Percentiles rank a stretch among this genome's conserved stretches.
These are phyloP conservation scores for Ceuthmochares aereus DNA, from an alignment of 2,113 vertebrate species.

Conservation along the genomic window DNA sequence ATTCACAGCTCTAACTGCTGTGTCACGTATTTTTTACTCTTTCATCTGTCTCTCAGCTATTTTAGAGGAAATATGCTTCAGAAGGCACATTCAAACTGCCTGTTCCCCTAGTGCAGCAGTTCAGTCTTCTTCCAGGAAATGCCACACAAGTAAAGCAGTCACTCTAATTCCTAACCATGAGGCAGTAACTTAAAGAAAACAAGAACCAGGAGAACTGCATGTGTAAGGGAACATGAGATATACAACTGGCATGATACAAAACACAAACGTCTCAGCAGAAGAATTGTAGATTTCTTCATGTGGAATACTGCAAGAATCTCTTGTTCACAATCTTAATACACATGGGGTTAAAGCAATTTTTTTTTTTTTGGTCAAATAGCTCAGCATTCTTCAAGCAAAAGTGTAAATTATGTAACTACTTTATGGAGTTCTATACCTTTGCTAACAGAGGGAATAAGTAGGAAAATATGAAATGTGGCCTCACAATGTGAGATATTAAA, in stretches of 20 bases:
- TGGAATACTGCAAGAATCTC: background rate
- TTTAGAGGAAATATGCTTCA: conserved; percentile 12
- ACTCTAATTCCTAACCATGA: background rate
- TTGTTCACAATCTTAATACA: background rate
- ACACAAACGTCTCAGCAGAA: background rate
- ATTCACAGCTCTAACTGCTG: conserved; percentile 38
- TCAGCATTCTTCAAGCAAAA: background rate
- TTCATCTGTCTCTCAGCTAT: background rate
- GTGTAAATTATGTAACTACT: background rate
- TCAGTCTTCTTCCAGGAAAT: conserved; percentile 1
- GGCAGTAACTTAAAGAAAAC: background rate
- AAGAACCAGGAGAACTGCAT: background rate
- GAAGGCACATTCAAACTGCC: background rate
- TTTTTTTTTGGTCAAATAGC: background rate
- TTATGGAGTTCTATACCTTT: background rate
- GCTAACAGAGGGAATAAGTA: background rate
- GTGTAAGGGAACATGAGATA: background rate
- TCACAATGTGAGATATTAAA: background rate
- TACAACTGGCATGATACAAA: background rate
- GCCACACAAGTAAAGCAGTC: background rate
- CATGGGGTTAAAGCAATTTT: background rate
- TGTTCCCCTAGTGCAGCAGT: background rate
- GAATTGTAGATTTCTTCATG: background rate
- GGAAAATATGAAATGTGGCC: background rate
- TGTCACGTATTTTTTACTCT: conserved; percentile 28